phyloP scores from a whole-genome alignment of 1,140 invertebrate species.

The Caenorhabditis remanei region DNA sequence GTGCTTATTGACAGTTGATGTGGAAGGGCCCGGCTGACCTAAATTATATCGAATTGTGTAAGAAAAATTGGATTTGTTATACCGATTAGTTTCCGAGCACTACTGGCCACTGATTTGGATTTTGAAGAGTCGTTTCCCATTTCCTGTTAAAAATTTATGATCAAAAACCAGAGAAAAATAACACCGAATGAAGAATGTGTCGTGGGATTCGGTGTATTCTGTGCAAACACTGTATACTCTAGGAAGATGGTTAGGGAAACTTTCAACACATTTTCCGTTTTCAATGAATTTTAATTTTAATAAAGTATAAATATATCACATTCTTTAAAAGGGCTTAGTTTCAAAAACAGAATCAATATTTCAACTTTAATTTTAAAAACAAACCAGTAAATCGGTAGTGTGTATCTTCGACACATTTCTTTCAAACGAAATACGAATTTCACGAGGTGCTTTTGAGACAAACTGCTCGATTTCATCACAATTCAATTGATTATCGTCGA shows the following conservation, averaged over 20 bases:
- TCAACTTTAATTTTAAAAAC: not conserved
- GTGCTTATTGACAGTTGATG: conserved; percentile 85
- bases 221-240: not conserved
- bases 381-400: conserved; percentile 15
- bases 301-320: no score
- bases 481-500: conserved; percentile 44
- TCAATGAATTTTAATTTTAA: no score
- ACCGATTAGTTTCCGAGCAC: conserved; percentile 17
- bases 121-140: conserved; percentile 60
- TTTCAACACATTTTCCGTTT: no score
- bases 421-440: conserved; percentile 23
- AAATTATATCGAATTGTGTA: not conserved
- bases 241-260: no score
- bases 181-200: not conserved
- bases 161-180: not conserved
- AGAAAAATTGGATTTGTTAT: not conserved
- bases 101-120: not conserved
- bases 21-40: conserved; percentile 68
- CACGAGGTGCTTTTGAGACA: conserved; percentile 7
- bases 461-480: conserved; percentile 32
- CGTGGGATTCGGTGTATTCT: not conserved
- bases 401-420: conserved; percentile 11
- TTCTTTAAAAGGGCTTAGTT: no score
- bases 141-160: conserved; percentile 10
- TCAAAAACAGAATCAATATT: not conserved